Base-by-base conservation (phyloP, 2,113 vertebrate genomes). In the Nerophis lumbriciformis region DNA sequence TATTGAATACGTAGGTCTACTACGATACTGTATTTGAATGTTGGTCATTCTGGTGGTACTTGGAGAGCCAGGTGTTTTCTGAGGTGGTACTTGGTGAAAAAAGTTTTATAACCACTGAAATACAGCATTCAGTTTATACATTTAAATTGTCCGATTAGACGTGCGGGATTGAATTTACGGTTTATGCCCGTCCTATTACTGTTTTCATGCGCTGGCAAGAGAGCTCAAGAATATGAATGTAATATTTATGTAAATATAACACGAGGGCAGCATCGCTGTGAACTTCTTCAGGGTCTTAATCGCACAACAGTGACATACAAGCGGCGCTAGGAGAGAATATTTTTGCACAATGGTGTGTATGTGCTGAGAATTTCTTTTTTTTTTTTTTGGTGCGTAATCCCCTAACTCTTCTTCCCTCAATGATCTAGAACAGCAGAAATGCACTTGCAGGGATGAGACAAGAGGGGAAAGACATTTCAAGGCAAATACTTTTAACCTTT, bases 191-290 rank as follows among this genome's bases (percentile, higher is more conserved):
- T 14, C 53, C 14, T 55, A 8, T 55, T 13, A 53, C 10, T 53
- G 19, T n/a, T 37, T 15, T 13, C 7, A 55, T 8, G 14, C 8
- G 53, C 38, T 53, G 28, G 54, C 44, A 36, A 65, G 75, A 47
- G 68, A 47, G 68, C 51, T 65, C 48, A 72, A 72, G 21, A 71
- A 73, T 48, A 63, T 76, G 83, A 87, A 84, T 87, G 85, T 88
- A 83, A 65, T 47, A 13, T 59, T 63, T 9, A 53, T 83, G 80
- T 84, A 83, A 82, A 75, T 82, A 72, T 2, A 48, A 60, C 54
- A 77, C 39, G 15, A 35, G 5, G 58, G 59, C 69, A 63, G 61
- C 63, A 57, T 48, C 55, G 56, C 63, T 82, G 71, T 54, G 65
- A 66, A 61, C 16, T 35, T 78, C 62, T 83, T 85, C 78, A 78